phyloP scores from a whole-genome alignment of 2,888 invertebrate species.

The Netelia inedita region DNA sequence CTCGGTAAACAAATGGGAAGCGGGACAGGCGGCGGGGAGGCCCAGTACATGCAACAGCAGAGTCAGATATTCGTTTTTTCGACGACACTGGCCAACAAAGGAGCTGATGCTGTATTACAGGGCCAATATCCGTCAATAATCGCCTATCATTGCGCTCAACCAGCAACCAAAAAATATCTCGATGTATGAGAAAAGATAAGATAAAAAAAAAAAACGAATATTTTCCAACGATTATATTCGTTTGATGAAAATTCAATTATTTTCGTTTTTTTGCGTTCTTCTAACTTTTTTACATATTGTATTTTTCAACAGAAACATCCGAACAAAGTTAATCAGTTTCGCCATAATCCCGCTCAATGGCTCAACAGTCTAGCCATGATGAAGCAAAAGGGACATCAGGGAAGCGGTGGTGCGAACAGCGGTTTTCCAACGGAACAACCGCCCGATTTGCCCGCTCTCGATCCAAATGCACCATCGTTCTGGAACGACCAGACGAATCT shows the following conservation, averaged over 20 bases:
- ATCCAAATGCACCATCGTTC: conserved; percentile 82
- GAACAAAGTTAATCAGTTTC: conserved; percentile 94
- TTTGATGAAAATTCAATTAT: background rate
- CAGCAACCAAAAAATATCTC: conserved; percentile 96
- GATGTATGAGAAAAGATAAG: conserved; percentile 88
- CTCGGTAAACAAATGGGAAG: conserved; percentile 91
- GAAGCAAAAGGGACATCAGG: conserved; percentile 89
- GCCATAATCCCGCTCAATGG: conserved; percentile 94
- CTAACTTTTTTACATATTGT: conserved; percentile 7
- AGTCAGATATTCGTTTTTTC: conserved; percentile 99
- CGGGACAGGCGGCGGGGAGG: conserved; percentile 92
- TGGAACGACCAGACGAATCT: conserved; percentile 84
- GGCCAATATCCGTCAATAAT: conserved; percentile 97
- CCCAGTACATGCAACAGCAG: conserved; percentile 97
- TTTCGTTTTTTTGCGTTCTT: background rate
- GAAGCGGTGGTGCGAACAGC: conserved; percentile 85
- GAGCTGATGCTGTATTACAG: conserved; percentile 95
- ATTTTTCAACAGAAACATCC: conserved; percentile 92
- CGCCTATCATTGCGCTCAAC: conserved; percentile 97
- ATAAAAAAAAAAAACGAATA: conserved; percentile 7
- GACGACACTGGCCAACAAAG: conserved; percentile 96
- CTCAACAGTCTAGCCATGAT: conserved; percentile 92
- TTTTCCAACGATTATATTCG: background rate
- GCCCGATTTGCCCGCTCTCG: conserved; percentile 82
- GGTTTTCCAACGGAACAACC: conserved; percentile 83